Conservation (phyloP, 2,888 invertebrate genomes). For the Sarcophaga subvicina region DNA sequence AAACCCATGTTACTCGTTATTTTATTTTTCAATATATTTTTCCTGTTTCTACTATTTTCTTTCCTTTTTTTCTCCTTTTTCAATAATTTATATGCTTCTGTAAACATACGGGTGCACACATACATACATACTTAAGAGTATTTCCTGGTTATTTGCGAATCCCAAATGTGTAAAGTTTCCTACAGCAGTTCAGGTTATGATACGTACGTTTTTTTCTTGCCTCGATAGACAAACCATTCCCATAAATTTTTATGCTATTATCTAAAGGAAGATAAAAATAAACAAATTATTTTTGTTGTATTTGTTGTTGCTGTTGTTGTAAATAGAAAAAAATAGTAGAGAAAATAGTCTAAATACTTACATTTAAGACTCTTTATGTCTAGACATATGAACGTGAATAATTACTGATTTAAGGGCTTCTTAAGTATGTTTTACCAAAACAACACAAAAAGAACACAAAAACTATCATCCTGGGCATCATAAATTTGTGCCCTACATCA, state of each 20-base stretch:
- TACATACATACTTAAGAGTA: slow-evolving; percentile 6
- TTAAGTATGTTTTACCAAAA: slow-evolving; percentile 49
- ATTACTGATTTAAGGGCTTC: slow-evolving; percentile 65
- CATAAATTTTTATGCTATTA: slow-evolving; percentile 36
- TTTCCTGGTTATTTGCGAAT: slow-evolving; percentile 17
- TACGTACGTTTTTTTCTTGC: background rate
- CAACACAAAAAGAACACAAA: background rate
- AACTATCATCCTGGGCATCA: slow-evolving; percentile 49
- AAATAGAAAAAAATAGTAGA: slow-evolving; percentile 1
- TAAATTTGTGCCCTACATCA: slow-evolving; percentile 39
- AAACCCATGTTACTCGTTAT: slow-evolving; percentile 31
- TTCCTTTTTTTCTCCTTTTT: background rate
- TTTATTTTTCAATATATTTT: background rate
- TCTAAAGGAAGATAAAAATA: slow-evolving; percentile 42
- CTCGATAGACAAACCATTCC: background rate
- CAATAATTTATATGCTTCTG: slow-evolving; percentile 59
- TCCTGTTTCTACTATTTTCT: background rate
- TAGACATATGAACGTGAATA: slow-evolving; percentile 69
- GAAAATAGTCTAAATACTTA: slow-evolving; percentile 15
- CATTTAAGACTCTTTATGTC: slow-evolving; percentile 64
- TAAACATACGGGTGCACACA: slow-evolving; percentile 10
- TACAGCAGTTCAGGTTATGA: background rate
- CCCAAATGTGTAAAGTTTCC: slow-evolving; percentile 20
- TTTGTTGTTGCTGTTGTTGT: background rate
- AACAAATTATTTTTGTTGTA: slow-evolving; percentile 23